Evolutionary conservation across 2,888 invertebrate species (phyloP).

Genomic region (Eilema griseolum): DNA sequence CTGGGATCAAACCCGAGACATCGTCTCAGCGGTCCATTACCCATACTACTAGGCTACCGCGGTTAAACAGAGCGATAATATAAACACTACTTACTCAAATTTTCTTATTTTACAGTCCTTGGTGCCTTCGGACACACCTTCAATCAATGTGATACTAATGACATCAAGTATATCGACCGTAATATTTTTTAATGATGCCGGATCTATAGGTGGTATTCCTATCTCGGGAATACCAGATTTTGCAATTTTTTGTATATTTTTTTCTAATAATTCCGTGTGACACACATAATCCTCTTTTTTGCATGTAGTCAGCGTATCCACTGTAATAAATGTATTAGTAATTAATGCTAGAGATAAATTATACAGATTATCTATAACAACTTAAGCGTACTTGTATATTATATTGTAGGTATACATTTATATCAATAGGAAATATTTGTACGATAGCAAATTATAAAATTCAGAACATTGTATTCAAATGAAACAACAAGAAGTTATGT

Average conservation of each 20-base stretch:
- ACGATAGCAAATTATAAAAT: neutral
- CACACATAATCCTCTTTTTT: slow-evolving; percentile 33
- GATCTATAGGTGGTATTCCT: slow-evolving; percentile 32
- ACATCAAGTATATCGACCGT: neutral
- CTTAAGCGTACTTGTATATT: too few relatives aligned
- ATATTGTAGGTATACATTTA: neutral
- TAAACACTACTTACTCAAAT: slow-evolving; percentile 17
- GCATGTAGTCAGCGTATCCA: slow-evolving; percentile 41
- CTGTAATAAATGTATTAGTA: slow-evolving; percentile 25
- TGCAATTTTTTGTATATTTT: slow-evolving; percentile 4
- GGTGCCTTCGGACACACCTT: neutral
- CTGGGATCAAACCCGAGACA: too few relatives aligned
- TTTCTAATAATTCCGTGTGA: slow-evolving; percentile 23
- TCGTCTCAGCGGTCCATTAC: too few relatives aligned
- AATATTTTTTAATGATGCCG: slow-evolving; percentile 21
- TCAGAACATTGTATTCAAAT: too few relatives aligned
- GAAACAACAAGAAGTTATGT: too few relatives aligned
- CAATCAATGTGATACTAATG: slow-evolving; percentile 5
- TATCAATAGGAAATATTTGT: neutral
- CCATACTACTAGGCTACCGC: too few relatives aligned
- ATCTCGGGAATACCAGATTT: slow-evolving; percentile 29
- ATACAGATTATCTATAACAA: too few relatives aligned
- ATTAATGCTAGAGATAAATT: neutral
- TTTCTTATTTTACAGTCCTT: slow-evolving; percentile 3
- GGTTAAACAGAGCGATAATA: too few relatives aligned